phyloP scores from a whole-genome alignment of 2,797 vertebrate genomes.

The Paramormyrops hopkinsi region DNA sequence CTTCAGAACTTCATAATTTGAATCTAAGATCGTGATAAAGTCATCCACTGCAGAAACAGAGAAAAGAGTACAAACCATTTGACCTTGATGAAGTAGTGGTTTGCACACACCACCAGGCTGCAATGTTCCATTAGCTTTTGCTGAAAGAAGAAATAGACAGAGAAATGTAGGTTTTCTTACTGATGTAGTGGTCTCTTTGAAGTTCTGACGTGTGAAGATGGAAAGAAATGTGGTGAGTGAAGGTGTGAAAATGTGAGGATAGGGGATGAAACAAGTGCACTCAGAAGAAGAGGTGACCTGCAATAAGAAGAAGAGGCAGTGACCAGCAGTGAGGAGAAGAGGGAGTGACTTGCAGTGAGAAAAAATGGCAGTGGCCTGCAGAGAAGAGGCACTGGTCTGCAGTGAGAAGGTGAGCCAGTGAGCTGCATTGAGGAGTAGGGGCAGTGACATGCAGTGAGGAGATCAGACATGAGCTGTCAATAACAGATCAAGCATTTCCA shows the following conservation, averaged over 20 bases:
- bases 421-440: neutral
- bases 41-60: neutral
- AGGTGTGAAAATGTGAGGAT: neutral
- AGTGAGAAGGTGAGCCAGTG: neutral
- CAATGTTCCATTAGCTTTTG: neutral
- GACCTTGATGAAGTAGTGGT: neutral
- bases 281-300: neutral
- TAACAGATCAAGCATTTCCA: neutral
- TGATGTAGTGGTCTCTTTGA: neutral
- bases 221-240: neutral
- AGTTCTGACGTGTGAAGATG: neutral
- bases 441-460: neutral
- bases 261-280: neutral
- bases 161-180: neutral
- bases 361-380: neutral
- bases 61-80: neutral
- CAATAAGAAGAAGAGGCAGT: neutral
- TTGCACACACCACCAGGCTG: neutral
- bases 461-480: neutral
- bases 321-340: neutral
- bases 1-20: neutral
- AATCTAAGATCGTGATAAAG: neutral
- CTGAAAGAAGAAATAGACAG: neutral
- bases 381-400: neutral
- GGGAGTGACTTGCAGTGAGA: neutral